Conservation (phyloP, 1,140 invertebrate species). For the Berghia stephanieae region DNA sequence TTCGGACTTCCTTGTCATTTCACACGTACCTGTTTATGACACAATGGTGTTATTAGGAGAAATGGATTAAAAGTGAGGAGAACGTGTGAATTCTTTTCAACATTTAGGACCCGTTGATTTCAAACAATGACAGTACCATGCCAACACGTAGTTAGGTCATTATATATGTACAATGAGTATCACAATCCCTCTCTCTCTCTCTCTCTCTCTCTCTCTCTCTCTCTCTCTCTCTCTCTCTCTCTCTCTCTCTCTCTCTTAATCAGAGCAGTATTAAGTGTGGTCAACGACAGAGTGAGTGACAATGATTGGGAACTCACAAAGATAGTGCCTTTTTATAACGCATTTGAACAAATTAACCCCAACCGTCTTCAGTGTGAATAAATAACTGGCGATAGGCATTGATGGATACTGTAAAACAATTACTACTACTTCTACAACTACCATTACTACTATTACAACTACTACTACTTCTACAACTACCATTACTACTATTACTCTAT, state of each 20-base stretch:
- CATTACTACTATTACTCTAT: neutral
- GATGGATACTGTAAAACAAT: constrained; percentile 13
- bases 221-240: neutral
- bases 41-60: too few species aligned
- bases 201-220: neutral
- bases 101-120: neutral
- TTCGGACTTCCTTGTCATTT: too few species aligned
- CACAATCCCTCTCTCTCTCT: neutral
- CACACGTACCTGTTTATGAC: too few species aligned
- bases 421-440: neutral
- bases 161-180: neutral
- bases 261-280: neutral
- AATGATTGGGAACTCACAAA: too few species aligned
- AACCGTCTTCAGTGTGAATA: too few species aligned
- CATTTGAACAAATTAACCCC: neutral
- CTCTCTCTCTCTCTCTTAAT: neutral
- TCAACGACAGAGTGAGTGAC: neutral
- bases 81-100: neutral
- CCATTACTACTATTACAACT: neutral
- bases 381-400: constrained; percentile 13
- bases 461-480: neutral
- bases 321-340: neutral
- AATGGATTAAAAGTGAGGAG: neutral
- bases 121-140: neutral
- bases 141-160: neutral